Percentiles rank a stretch among this genome's conserved stretches.
Conservation (phyloP, 2,797 vertebrate genomes). For the Anguilla marmorata region DNA sequence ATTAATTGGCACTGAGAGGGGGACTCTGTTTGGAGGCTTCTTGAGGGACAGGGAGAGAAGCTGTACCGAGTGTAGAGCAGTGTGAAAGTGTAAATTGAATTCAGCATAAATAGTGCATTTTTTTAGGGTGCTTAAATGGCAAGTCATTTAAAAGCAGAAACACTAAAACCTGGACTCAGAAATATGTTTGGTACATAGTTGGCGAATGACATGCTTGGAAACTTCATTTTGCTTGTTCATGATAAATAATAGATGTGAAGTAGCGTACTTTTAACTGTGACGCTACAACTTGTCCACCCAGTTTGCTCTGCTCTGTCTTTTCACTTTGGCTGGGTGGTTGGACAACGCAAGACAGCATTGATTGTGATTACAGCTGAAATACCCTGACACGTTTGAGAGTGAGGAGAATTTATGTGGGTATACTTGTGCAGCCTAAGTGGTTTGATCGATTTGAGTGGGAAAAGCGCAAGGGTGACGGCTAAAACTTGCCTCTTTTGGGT, state of each 20-base stretch:
- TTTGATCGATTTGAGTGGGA: background rate
- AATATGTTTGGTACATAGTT: background rate
- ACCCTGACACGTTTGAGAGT: background rate
- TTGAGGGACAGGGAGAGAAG: background rate
- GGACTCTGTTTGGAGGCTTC: background rate
- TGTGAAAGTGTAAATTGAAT: background rate
- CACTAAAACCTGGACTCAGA: background rate
- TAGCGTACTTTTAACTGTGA: background rate
- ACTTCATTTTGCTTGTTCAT: background rate
- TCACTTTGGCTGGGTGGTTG: background rate
- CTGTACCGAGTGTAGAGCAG: background rate
- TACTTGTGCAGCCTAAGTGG: slow-evolving; percentile 7
- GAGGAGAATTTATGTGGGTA: background rate
- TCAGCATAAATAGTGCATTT: background rate
- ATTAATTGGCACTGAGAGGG: background rate
- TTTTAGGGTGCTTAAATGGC: background rate
- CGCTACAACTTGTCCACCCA: background rate
- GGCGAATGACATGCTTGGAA: background rate
- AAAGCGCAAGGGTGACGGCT: background rate
- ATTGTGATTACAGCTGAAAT: background rate
- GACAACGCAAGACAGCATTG: background rate
- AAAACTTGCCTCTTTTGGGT: background rate
- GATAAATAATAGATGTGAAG: background rate
- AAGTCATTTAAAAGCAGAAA: background rate
- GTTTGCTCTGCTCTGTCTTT: background rate